A percentile compares a stretch with the other conserved stretches of the same genome.
phyloP scores from a whole-genome alignment of 2,797 vertebrate species.

The Danio choprae region DNA sequence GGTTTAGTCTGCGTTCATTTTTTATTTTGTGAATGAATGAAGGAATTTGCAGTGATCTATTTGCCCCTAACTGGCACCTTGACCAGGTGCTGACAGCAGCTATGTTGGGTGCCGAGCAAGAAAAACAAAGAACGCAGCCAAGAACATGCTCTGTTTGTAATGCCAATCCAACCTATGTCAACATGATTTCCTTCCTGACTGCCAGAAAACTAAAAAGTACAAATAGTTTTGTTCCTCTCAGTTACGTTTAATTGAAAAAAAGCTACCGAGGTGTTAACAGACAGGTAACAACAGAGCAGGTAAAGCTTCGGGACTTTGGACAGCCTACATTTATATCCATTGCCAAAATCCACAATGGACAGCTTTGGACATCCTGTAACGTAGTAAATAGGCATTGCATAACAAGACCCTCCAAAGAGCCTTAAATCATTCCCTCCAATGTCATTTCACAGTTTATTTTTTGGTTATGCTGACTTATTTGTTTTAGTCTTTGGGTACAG shows the following conservation, averaged over 20 bases:
- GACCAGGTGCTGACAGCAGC: conserved; percentile 49
- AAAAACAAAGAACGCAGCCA: conserved; percentile 63
- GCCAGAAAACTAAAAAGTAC: conserved; percentile 26
- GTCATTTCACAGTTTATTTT: conserved; percentile 42
- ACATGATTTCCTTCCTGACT: conserved; percentile 51
- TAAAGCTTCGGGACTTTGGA: not conserved
- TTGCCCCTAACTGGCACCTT: conserved; percentile 36
- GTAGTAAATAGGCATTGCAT: conserved; percentile 35
- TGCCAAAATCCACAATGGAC: conserved; percentile 1
- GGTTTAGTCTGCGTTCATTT: conserved; percentile 4
- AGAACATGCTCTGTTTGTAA: conserved; percentile 49
- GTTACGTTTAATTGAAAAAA: conserved; percentile 22
- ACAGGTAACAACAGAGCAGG: conserved; percentile 9
- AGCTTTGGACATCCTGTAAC: conserved; percentile 40
- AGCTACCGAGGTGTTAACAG: conserved; percentile 1
- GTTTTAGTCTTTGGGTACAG: conserved; percentile 20
- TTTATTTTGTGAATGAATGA: conserved; percentile 34
- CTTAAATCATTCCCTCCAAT: conserved; percentile 26
- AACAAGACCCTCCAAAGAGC: conserved; percentile 39
- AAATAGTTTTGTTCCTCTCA: not conserved
- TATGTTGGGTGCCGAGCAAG: conserved; percentile 24
- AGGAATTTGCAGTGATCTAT: conserved; percentile 36
- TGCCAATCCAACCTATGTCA: conserved; percentile 36
- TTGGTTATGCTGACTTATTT: conserved; percentile 19
- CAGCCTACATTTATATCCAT: not conserved